Conservation (phyloP, 1,140 invertebrate genomes). For the Magallana gigas region DNA sequence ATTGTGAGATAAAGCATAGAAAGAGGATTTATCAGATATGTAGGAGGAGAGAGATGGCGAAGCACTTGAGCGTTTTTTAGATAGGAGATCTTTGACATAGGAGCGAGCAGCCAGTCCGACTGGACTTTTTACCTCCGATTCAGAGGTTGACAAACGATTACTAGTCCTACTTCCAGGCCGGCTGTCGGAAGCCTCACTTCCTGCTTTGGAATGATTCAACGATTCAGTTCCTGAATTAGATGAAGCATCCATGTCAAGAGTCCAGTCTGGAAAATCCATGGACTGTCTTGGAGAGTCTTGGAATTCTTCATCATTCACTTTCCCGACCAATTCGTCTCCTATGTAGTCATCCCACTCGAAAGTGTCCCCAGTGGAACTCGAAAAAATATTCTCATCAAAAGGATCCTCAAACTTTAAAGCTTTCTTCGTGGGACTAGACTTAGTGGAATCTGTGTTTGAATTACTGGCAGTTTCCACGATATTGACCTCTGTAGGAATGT, state of each 20-base stretch:
- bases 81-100: constrained; percentile 38
- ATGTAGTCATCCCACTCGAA: constrained; percentile 77
- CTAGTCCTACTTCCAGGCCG: constrained; percentile 1
- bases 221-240: constrained; percentile 58
- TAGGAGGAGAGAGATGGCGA: constrained; percentile 43
- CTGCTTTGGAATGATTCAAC: constrained; percentile 54
- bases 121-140: constrained; percentile 59
- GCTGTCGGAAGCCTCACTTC: constrained; percentile 56
- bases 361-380: constrained; percentile 56
- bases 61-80: constrained; percentile 50
- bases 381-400: constrained; percentile 55
- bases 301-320: constrained; percentile 51
- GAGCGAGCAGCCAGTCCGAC: constrained; percentile 33
- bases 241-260: constrained; percentile 64
- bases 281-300: constrained; percentile 60
- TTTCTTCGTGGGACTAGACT: constrained; percentile 57
- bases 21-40: constrained; percentile 45
- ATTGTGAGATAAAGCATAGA: constrained; percentile 61
- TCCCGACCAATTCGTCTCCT: constrained; percentile 69
- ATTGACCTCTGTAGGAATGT: constrained; percentile 60
- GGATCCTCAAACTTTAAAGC: constrained; percentile 68
- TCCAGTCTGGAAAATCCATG: constrained; percentile 72
- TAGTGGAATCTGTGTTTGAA: constrained; percentile 33
- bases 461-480: background rate
- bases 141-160: constrained; percentile 49